Conservation (phyloP, 1,140 invertebrate species). For the Brachionus rotundiformis region DNA sequence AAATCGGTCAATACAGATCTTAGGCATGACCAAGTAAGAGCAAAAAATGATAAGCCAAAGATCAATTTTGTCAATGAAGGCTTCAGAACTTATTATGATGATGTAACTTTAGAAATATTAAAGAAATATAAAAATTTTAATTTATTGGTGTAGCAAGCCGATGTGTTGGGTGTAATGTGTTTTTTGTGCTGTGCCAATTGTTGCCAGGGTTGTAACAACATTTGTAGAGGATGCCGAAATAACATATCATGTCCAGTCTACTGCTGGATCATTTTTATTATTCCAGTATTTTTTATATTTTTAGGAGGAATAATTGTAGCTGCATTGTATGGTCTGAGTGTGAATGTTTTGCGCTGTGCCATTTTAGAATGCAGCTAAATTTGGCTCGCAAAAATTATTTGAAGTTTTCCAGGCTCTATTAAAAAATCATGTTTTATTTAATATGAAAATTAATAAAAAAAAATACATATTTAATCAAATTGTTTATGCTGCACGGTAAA, state of each 20-base stretch:
- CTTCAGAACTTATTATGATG: conserved; percentile 46
- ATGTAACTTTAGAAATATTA: not conserved
- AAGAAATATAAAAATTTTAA: not conserved
- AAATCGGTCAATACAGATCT: conserved; percentile 9
- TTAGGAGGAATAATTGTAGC: not conserved
- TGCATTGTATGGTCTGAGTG: not conserved
- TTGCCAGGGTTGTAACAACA: conserved; percentile 24
- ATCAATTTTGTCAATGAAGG: conserved; percentile 36
- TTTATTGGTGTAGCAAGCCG: conserved; percentile 27
- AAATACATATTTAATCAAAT: too few relatives aligned
- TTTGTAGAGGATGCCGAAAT: conserved; percentile 47
- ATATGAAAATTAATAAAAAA: not conserved
- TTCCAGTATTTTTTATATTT: conserved; percentile 35
- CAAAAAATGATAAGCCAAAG: not conserved
- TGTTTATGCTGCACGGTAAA: too few relatives aligned
- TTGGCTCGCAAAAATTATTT: not conserved
- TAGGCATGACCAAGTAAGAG: not conserved
- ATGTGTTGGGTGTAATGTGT: conserved; percentile 39
- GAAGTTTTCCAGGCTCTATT: not conserved
- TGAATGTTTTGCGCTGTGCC: not conserved
- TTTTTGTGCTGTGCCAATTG: conserved; percentile 48
- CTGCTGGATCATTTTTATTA: conserved; percentile 41
- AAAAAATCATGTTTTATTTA: not conserved
- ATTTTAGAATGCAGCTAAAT: not conserved
- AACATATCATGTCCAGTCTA: conserved; percentile 44